Evolutionary conservation across 2,797 vertebrate genomes (phyloP).

Genomic region (Galaxias olidus): DNA sequence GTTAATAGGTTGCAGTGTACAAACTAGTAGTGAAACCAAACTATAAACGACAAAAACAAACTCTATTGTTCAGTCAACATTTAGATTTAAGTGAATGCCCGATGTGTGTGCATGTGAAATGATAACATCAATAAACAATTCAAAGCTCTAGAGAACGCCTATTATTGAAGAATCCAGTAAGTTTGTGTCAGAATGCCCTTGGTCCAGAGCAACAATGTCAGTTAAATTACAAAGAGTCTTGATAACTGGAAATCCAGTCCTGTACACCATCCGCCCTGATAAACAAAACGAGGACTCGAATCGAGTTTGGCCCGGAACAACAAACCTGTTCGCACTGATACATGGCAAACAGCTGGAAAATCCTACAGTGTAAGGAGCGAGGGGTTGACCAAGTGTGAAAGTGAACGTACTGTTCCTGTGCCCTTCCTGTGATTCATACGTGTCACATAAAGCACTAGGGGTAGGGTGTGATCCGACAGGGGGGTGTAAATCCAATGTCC

Average conservation of each 20-base stretch:
- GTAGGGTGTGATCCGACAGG: slow-evolving; percentile 49
- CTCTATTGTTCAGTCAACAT: too few relatives aligned
- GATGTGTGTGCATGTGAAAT: too few relatives aligned
- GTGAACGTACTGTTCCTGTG: slow-evolving; percentile 38
- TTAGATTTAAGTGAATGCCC: too few relatives aligned
- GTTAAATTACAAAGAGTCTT: too few relatives aligned
- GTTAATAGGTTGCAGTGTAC: background rate
- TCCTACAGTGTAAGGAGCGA: slow-evolving; percentile 26
- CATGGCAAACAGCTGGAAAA: background rate
- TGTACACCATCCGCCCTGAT: too few relatives aligned
- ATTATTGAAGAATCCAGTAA: background rate
- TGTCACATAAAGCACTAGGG: slow-evolving; percentile 59
- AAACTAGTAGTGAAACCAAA: slow-evolving; percentile 22
- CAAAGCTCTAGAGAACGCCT: background rate
- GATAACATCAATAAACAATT: too few relatives aligned
- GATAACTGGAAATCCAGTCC: too few relatives aligned
- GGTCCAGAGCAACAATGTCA: too few relatives aligned
- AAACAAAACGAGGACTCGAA: too few relatives aligned
- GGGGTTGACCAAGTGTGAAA: slow-evolving; percentile 36
- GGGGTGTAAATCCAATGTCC: slow-evolving; percentile 53
- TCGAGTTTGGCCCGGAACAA: background rate
- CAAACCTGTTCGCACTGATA: background rate
- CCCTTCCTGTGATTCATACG: slow-evolving; percentile 62
- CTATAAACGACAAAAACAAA: too few relatives aligned
- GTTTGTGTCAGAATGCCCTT: background rate